A percentile compares a stretch with the other conserved stretches of the same genome.
Conservation (phyloP, 2,113 vertebrate genomes). For the Prunella fulvescens region DNA sequence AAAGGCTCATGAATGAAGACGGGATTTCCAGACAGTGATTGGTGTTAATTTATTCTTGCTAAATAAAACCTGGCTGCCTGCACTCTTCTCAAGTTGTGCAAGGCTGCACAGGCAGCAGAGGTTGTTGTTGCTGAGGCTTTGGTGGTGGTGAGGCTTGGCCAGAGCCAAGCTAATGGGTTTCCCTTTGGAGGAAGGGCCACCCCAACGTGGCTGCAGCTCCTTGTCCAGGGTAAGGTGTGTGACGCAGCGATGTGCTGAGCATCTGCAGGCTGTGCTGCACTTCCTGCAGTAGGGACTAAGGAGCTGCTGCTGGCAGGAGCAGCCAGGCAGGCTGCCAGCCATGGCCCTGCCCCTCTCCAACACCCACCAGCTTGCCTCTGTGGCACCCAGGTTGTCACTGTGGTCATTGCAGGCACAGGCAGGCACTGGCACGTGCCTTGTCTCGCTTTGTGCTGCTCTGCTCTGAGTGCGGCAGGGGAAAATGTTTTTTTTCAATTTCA, state of each 20-base stretch:
- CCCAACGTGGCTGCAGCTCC: neutral
- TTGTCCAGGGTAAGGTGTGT: neutral
- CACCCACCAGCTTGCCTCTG: rapidly evolving
- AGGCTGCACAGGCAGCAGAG: neutral
- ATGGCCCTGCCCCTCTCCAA: neutral
- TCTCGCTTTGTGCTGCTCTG: rapidly evolving
- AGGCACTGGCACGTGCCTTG: rapidly evolving
- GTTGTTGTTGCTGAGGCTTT: neutral
- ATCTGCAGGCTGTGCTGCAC: neutral
- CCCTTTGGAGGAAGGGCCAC: neutral
- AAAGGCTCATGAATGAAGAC: neutral
- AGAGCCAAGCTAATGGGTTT: neutral
- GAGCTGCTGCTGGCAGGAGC: neutral
- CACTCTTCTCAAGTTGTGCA: neutral
- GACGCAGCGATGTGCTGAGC: neutral
- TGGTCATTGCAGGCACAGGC: rapidly evolving
- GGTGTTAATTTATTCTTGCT: neutral
- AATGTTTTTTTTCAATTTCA: neutral
- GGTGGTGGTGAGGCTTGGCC: neutral
- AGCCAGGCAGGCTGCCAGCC: neutral
- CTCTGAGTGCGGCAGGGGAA: neutral
- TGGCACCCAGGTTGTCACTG: neutral
- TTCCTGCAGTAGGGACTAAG: rapidly evolving
- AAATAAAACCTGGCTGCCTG: neutral
- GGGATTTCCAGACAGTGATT: neutral